Percentiles rank a stretch among this genome's conserved stretches.
Conservation (phyloP, 2,113 vertebrate species). For the Dendropsophus ebraccatus region DNA sequence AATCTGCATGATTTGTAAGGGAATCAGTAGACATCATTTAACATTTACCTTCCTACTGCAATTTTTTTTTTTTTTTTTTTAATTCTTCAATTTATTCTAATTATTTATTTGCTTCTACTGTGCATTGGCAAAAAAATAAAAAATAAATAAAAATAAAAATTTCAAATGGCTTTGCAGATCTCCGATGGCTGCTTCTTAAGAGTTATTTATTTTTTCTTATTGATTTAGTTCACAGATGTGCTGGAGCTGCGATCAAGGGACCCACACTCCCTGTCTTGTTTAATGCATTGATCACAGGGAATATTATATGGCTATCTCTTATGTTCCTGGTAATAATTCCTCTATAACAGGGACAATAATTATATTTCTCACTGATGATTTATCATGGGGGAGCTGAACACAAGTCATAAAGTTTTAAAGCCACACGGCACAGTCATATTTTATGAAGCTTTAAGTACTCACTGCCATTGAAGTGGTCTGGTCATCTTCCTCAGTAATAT, state of each 20-base stretch:
- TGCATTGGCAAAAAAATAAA: slow-evolving; percentile 48
- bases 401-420: slow-evolving; percentile 30
- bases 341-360: slow-evolving; percentile 52
- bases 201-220: slow-evolving; percentile 50
- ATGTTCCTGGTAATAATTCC: slow-evolving; percentile 58
- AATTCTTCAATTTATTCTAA: slow-evolving; percentile 59
- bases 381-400: slow-evolving; percentile 24
- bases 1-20: neutral
- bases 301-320: slow-evolving; percentile 55
- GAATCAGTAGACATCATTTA: slow-evolving; percentile 6
- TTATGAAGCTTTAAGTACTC: slow-evolving; percentile 20
- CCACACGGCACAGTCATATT: slow-evolving; percentile 16
- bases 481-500: neutral
- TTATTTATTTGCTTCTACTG: slow-evolving; percentile 55
- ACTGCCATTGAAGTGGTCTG: neutral
- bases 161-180: slow-evolving; percentile 57
- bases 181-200: slow-evolving; percentile 48
- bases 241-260: slow-evolving; percentile 32
- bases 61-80: slow-evolving; percentile 7
- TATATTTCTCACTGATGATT: slow-evolving; percentile 50
- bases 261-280: slow-evolving; percentile 58
- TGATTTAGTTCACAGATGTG: slow-evolving; percentile 34
- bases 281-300: slow-evolving; percentile 58
- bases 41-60: neutral
- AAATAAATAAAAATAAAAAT: too few species aligned